Evolutionary conservation across 2,113 vertebrate species (phyloP).

Genomic region (Antechinus flavipes): DNA sequence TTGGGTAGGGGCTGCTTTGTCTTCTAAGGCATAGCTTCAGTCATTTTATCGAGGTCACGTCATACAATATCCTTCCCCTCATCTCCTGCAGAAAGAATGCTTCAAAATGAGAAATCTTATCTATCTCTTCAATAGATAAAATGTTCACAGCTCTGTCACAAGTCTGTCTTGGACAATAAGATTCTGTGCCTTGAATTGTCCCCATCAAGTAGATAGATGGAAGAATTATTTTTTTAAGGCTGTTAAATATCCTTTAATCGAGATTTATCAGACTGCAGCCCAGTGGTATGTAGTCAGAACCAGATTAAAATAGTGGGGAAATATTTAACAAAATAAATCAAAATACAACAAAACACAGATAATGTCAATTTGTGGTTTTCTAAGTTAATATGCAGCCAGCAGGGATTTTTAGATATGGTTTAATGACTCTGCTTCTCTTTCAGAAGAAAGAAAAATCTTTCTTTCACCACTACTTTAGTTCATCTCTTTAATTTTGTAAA

Average conservation of each 20-base stretch:
- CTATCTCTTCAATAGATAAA: not conserved
- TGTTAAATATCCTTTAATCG: not conserved
- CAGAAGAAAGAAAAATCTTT: too few species aligned
- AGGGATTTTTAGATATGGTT: too few species aligned
- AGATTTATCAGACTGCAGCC: not conserved
- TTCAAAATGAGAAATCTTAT: not conserved
- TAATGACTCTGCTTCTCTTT: too few species aligned
- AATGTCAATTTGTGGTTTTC: not conserved
- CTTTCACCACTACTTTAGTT: too few species aligned
- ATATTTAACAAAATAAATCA: not conserved
- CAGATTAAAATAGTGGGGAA: not conserved
- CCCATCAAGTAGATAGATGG: not conserved
- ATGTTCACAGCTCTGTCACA: not conserved
- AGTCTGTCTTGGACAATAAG: not conserved
- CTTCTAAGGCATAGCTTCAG: not conserved
- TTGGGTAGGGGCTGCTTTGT: not conserved
- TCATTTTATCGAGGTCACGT: not conserved
- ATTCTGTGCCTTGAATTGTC: not conserved
- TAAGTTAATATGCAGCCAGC: not conserved
- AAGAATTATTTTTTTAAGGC: not conserved
- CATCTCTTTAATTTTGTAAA: slow-evolving; percentile 5
- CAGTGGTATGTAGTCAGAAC: not conserved
- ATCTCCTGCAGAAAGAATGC: not conserved
- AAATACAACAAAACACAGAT: not conserved
- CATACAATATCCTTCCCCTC: not conserved